Conservation (phyloP, 1,140 invertebrate species). For the Drosophila punjabiensis region DNA sequence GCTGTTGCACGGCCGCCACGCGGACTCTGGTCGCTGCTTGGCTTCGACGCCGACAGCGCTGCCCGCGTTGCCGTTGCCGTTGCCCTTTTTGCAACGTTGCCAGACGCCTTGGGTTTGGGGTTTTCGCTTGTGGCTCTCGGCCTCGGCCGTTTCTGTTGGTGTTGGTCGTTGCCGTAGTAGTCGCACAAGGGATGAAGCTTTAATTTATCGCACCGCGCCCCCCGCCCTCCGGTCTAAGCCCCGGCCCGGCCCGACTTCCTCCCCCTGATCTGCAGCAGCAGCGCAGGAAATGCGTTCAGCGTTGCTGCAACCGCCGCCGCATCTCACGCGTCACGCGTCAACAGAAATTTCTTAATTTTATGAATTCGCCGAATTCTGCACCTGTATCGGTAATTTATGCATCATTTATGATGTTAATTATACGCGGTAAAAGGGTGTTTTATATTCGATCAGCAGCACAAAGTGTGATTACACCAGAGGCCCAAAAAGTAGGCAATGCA, state of each 20-base stretch:
- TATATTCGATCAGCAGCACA: background rate
- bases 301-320: conserved; percentile 13
- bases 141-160: conserved; percentile 18
- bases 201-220: conserved; percentile 76
- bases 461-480: too few relatives aligned
- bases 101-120: conserved; percentile 74
- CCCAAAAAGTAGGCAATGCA: background rate
- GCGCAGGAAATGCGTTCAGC: conserved; percentile 42
- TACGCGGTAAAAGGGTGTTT: background rate
- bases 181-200: conserved; percentile 69
- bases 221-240: conserved; percentile 21
- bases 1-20: conserved; percentile 74
- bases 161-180: conserved; percentile 48
- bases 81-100: conserved; percentile 68
- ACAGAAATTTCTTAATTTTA: conserved; percentile 59
- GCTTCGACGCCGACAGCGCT: conserved; percentile 9
- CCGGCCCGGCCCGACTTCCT: conserved; percentile 2
- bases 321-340: conserved; percentile 32
- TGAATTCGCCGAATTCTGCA: conserved; percentile 40
- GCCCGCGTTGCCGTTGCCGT: conserved; percentile 25
- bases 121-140: conserved; percentile 45
- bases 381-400: conserved; percentile 55
- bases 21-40: conserved; percentile 17
- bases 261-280: conserved; percentile 22
- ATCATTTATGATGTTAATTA: conserved; percentile 60